Conservation (phyloP, 1,140 invertebrate genomes). For the Tenebrio molitor region DNA sequence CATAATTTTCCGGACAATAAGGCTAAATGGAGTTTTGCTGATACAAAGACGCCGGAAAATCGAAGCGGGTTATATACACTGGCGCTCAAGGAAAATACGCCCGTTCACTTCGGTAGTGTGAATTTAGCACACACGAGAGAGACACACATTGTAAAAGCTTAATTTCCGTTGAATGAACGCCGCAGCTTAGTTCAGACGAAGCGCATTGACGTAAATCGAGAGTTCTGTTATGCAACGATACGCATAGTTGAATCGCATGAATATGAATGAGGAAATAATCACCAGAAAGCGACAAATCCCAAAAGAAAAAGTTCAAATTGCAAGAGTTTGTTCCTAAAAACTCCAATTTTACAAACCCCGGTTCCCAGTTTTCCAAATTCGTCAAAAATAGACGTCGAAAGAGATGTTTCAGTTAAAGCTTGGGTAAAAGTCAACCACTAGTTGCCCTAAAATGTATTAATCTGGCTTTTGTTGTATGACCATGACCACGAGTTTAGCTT, state of each 20-base stretch:
- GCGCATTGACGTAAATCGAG: not conserved
- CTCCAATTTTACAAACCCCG: not conserved
- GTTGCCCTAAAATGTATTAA: too few species aligned
- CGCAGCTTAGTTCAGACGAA: constrained; percentile 18
- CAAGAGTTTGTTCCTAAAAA: not conserved
- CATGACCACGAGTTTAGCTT: too few species aligned
- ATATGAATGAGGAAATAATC: constrained; percentile 2
- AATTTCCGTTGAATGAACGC: too few species aligned
- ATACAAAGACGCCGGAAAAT: constrained; percentile 27
- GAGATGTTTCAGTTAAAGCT: too few species aligned
- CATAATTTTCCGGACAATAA: too few species aligned
- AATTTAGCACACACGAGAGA: constrained; percentile 28
- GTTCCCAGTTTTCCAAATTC: too few species aligned
- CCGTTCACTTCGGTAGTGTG: not conserved
- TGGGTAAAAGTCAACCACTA: too few species aligned
- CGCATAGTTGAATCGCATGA: constrained; percentile 1
- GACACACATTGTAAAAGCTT: constrained; percentile 33
- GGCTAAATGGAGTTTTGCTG: not conserved
- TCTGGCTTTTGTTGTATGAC: too few species aligned
- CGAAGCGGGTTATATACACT: constrained; percentile 15
- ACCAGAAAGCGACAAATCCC: not conserved
- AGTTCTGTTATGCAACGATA: not conserved
- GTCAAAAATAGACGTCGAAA: too few species aligned
- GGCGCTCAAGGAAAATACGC: constrained; percentile 18
- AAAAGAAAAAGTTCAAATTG: not conserved